Conservation (phyloP, 2,888 invertebrate genomes). For the Ephialtes manifestator region DNA sequence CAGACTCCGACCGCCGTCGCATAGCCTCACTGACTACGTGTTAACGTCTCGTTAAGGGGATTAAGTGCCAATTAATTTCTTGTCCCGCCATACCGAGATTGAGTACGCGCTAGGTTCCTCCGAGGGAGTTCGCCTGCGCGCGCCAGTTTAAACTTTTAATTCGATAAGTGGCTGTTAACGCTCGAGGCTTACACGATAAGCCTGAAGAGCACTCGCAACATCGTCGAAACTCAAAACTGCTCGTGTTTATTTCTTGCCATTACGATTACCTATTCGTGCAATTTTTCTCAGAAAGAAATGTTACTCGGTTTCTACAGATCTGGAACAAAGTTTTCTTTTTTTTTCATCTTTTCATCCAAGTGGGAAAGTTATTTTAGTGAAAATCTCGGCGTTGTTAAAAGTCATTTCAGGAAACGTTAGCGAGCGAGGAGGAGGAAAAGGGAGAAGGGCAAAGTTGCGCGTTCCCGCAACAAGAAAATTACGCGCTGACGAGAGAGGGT, state of each 20-base stretch:
- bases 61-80: constrained; percentile 82
- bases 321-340: neutral
- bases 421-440: constrained; percentile 10
- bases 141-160: constrained; percentile 79
- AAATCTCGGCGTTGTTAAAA: constrained; percentile 21
- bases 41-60: constrained; percentile 79
- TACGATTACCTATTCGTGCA: neutral
- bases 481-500: constrained; percentile 50
- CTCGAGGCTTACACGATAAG: constrained; percentile 68
- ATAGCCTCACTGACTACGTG: constrained; percentile 65
- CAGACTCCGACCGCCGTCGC: constrained; percentile 35
- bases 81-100: constrained; percentile 75
- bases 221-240: constrained; percentile 38
- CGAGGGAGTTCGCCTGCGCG: constrained; percentile 60
- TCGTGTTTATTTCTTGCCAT: constrained; percentile 4
- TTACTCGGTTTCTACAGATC: neutral
- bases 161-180: constrained; percentile 79
- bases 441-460: constrained; percentile 20
- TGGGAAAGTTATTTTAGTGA: constrained; percentile 19
- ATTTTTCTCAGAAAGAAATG: neutral
- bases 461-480: constrained; percentile 61
- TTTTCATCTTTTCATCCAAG: neutral
- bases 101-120: constrained; percentile 36
- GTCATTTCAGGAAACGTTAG: constrained; percentile 81
- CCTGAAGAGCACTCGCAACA: constrained; percentile 47